Evolutionary conservation across 2,113 vertebrate species (phyloP), one percentile per base, ranked within the genome.

Genomic region (Hiodon tergisus): DNA sequence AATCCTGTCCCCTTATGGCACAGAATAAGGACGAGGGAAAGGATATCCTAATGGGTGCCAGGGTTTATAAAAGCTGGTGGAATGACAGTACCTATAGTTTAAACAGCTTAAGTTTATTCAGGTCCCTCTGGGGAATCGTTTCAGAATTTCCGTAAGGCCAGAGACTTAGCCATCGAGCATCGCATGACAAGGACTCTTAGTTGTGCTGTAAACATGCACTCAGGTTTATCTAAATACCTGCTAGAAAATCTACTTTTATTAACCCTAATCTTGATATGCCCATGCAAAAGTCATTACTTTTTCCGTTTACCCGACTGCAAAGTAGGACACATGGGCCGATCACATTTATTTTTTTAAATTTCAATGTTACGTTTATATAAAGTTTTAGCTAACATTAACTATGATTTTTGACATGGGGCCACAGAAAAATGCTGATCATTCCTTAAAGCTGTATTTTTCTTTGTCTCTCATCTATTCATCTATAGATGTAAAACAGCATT

Each of bases 201-300:
- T 78, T 31, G 31, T 31, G 31, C 31, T 31, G 31, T 31, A 2
- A 31, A 31, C 31, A 31, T 31, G 57, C 17, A 69, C 87, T 86
- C 82, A 78, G 73, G 78, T 86, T 87, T 81, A 31, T 83, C 74
- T 74, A 86, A 85, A 88, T 81, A 86, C 86, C 90, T 89, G 82
- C 81, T 86, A 87, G 91, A 84, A 85, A 82, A 79, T 88, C 85
- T 86, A 91, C 88, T 93, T 92, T 90, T 90, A 89, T 92, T 92
- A 93, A 91, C 82, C 90, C 81, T 67, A 87, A 89, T 93, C 91
- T 93, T 84, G 91, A 89, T 90, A 89, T 83, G 86, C 87, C 31
- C 92, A 89, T 86, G 88, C 80, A 69, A 81, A 31, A 31, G 31
- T 31, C 31, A 31, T 31, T 31, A 31, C 31, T 31, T 31, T 31